Conservation (phyloP, 2,797 vertebrate species). For the Neosilurus hyrtlii region DNA sequence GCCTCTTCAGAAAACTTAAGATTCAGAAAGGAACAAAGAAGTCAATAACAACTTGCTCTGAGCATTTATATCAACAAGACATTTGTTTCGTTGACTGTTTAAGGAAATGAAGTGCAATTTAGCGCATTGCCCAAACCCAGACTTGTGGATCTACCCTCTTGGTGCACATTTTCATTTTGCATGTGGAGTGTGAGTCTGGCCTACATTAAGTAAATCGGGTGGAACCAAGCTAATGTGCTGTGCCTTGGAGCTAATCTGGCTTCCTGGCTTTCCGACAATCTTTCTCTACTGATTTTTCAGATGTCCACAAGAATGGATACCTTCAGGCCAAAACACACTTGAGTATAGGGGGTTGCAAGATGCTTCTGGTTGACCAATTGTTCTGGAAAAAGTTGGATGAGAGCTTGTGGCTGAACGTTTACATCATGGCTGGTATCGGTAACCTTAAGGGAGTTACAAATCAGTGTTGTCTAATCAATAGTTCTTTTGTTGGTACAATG, state of each 20-base stretch:
- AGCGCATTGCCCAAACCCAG: conserved; percentile 62
- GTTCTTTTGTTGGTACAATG: conserved; percentile 60
- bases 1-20: conserved; percentile 60
- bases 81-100: conserved; percentile 61
- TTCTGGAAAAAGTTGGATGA: conserved; percentile 69
- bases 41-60: conserved; percentile 56
- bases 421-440: conserved; percentile 69
- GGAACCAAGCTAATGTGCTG: conserved; percentile 61
- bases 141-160: conserved; percentile 61
- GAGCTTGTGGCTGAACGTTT: conserved; percentile 70
- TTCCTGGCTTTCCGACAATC: conserved; percentile 45
- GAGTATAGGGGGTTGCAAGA: conserved; percentile 61
- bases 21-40: conserved; percentile 59
- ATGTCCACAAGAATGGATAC: conserved; percentile 51
- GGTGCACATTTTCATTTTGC: conserved; percentile 64
- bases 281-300: conserved; percentile 47
- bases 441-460: conserved; percentile 44
- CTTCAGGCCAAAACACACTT: conserved; percentile 61
- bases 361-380: conserved; percentile 64
- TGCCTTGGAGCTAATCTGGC: conserved; percentile 59
- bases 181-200: conserved; percentile 66
- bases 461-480: conserved; percentile 67
- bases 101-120: conserved; percentile 67
- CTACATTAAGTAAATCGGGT: conserved; percentile 62
- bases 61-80: conserved; percentile 63